A percentile compares a stretch with the other conserved stretches of the same genome.
phyloP scores from a whole-genome alignment of 2,888 invertebrate genomes.

The Catocala sponsa region DNA sequence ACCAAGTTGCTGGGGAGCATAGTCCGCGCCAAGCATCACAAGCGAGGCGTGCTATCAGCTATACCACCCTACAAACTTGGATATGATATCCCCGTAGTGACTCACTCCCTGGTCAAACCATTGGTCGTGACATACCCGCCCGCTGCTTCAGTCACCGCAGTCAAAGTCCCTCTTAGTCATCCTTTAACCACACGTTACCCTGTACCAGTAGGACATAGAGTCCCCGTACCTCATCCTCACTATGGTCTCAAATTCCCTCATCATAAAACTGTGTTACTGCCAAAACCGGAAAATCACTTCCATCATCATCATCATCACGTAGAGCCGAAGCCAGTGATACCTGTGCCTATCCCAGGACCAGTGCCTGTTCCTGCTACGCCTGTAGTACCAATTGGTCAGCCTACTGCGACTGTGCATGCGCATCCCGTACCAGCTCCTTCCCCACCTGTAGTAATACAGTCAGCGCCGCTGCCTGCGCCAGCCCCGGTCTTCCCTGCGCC shows the following conservation, averaged over 20 bases:
- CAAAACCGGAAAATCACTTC: slow-evolving; percentile 74
- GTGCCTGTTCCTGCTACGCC: slow-evolving; percentile 59
- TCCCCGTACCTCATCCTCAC: slow-evolving; percentile 74
- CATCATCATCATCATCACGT: slow-evolving; percentile 83
- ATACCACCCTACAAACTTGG: slow-evolving; percentile 84
- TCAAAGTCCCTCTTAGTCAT: slow-evolving; percentile 77
- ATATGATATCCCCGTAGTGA: slow-evolving; percentile 80
- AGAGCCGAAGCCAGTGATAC: slow-evolving; percentile 71
- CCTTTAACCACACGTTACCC: slow-evolving; percentile 70
- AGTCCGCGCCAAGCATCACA: slow-evolving; percentile 71
- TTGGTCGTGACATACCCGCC: slow-evolving; percentile 82
- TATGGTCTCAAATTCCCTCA: slow-evolving; percentile 77
- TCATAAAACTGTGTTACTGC: slow-evolving; percentile 63
- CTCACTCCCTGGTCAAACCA: slow-evolving; percentile 83
- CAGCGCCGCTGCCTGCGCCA: slow-evolving; percentile 48
- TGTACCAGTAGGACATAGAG: slow-evolving; percentile 72
- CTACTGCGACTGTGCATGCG: slow-evolving; percentile 59
- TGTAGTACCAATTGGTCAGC: slow-evolving; percentile 63
- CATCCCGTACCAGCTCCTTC: slow-evolving; percentile 68
- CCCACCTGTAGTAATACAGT: slow-evolving; percentile 57
- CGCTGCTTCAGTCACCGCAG: slow-evolving; percentile 77
- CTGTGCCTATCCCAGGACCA: slow-evolving; percentile 57
- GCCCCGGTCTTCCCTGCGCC: slow-evolving; percentile 55
- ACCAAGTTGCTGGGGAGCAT: slow-evolving; percentile 68
- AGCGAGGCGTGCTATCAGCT: slow-evolving; percentile 74